Evolutionary conservation across 2,797 vertebrate genomes (phyloP).

Genomic region (Sebastiscus albofasciatus): DNA sequence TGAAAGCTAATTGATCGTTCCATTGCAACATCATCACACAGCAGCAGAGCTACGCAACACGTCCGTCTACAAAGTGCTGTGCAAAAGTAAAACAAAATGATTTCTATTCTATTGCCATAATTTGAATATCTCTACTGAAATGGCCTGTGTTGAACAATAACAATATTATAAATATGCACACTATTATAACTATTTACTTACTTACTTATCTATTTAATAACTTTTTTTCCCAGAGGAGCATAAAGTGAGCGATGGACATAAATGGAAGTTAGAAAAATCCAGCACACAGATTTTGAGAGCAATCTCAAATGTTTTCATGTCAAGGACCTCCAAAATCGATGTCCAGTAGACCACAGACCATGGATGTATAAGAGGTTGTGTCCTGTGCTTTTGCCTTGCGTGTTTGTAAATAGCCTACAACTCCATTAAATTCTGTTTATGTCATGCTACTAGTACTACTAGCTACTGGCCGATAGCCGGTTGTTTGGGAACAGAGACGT

Average conservation of each 20-base stretch:
- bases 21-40: not conserved
- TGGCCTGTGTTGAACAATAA: not conserved
- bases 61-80: too few relatives aligned
- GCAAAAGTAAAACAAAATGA: not conserved
- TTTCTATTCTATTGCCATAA: not conserved
- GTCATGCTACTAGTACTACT: not conserved
- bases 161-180: not conserved
- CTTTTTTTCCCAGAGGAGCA: not conserved
- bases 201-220: not conserved
- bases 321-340: too few relatives aligned
- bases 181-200: not conserved
- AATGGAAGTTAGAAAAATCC: not conserved
- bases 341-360: too few relatives aligned
- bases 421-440: not conserved
- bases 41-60: not conserved
- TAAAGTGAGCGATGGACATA: not conserved
- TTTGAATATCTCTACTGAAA: not conserved
- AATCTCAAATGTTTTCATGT: too few relatives aligned
- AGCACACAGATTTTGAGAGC: too few relatives aligned
- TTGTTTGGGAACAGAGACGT: not conserved
- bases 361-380: rapidly evolving
- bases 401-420: not conserved
- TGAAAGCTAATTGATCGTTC: not conserved
- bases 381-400: not conserved
- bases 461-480: not conserved